Base-by-base conservation (phyloP, 2,888 invertebrate species). In the Cataglyphis livida region DNA sequence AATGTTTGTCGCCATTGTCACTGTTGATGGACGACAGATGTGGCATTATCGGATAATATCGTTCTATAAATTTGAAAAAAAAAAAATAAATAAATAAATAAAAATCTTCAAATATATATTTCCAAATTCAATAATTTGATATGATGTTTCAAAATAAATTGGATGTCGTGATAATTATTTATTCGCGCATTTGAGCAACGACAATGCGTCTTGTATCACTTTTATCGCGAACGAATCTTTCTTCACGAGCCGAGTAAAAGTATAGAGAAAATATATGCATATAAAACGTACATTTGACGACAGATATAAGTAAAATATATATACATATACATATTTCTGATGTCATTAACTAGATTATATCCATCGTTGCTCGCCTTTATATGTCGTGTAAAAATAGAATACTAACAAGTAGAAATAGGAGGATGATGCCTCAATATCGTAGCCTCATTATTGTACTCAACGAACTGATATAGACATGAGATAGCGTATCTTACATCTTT, bases 381-480 rank as follows among this genome's bases (percentile, higher is more conserved):
- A 84, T 28, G 21, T 25, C 10, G 51, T 48, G 54, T 25, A 78
- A 41, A 81, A 64, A 41, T 57, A 76, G 44, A 57, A 78, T 62
- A 28, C 61, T 62, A 62, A 51, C n/a, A 51, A 64, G n/a, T 81
- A 54, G 21, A 79, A 79, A 71, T 44, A 28, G 28, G 44, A 79
- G 73, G 44, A 35, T 25, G 35, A 18, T 18, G 28, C 35, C 73
- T 79, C 73, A 21, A 59, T 70, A 28, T 28, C 25, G 25, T 28
- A 78, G 71, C 78, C 59, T 71, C 59, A 12, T 79, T 71, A 59
- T 78, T 76, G 57, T 78, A 70, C 71, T 78, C 78, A 9, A 70
- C 10, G 21, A 57, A 59, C 7, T 57, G 25, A 76, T 28, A 28
- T 38, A n/a, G 32, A 57, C n/a, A 35, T n/a, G 28, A 15, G 28